phyloP scores from a whole-genome alignment of 2,888 invertebrate species.

The Druceiella hillmani region DNA sequence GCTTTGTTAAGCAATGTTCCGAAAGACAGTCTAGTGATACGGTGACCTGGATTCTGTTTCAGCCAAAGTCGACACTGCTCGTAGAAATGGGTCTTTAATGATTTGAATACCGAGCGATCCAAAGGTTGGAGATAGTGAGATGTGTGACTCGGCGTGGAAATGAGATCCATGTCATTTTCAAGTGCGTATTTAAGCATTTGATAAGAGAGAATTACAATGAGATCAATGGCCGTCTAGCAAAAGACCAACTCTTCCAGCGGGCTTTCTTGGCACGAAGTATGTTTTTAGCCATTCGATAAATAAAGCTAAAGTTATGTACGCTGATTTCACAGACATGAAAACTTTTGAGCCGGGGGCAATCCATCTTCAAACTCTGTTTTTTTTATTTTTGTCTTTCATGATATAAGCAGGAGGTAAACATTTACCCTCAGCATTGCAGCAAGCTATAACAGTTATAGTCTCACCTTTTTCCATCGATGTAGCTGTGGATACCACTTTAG shows the following conservation, averaged over 20 bases:
- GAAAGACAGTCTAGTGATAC: too few species aligned
- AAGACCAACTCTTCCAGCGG: conserved; percentile 21
- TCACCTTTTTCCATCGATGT: conserved; percentile 31
- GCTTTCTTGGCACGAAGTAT: conserved; percentile 24
- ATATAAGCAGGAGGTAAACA: conserved; percentile 27
- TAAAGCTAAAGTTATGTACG: conserved; percentile 23
- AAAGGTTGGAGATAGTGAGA: too few species aligned
- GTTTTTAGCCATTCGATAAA: conserved; percentile 27
- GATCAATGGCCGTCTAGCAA: conserved; percentile 20
- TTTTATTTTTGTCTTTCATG: conserved; percentile 27
- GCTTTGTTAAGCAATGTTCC: too few species aligned
- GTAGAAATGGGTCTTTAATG: too few species aligned
- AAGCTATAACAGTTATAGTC: conserved; percentile 29
- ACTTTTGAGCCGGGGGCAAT: conserved; percentile 19
- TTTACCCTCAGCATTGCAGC: conserved; percentile 30
- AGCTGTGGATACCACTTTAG: conserved; percentile 26
- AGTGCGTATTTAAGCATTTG: not conserved
- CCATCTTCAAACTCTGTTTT: conserved; percentile 25
- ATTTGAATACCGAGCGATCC: too few species aligned
- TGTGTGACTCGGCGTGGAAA: too few species aligned
- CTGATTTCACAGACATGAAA: conserved; percentile 26
- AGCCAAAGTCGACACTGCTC: too few species aligned
- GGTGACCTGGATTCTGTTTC: too few species aligned
- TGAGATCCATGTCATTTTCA: not conserved
- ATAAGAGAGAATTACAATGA: conserved; percentile 20